Evolutionary conservation across 2,113 vertebrate genomes (phyloP), one percentile per base, ranked within the genome.

Genomic region (Regulus satrapa): DNA sequence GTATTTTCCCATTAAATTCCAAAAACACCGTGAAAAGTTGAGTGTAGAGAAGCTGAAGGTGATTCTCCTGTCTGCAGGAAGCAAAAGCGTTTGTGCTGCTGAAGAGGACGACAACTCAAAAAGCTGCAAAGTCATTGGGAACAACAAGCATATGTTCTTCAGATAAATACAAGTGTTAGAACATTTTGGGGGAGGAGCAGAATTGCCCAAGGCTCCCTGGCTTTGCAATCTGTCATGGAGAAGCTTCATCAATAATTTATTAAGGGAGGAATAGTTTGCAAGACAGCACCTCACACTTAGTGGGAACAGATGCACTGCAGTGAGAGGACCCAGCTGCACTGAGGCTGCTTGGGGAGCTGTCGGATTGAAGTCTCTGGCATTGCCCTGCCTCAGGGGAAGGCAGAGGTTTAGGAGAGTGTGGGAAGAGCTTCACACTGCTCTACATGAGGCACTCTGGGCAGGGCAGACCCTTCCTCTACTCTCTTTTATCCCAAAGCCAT

Each of bases 221-320:
- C 26, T 87, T 85, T 89, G 72, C 83, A 95, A 59, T 74, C 85
- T 88, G 82, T 85, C 84, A 88, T 77, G 62, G 24, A 89, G 58
- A 95, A 87, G 24, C 26, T 80, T 73, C 74, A 87, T 96, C 85
- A 89, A 94, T 94, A 95, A 96, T 96, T 83, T 88, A 95, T 95
- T 43, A 90, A 58, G 82, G 66, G 45, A 80, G 51, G 21, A 96
- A 75, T 18, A 69, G 14, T 63, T 76, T 91, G 26, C 41, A 51
- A 94, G 54, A 17, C 59, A 77, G 71, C n/a, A 48, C 34, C 32
- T 91, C 54, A 18, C 54, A 16, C 23, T 91, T 56, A 28, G 29
- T 14, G 72, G 59, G 55, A 91, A 55, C 51, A 81, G 81, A 80
- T 3, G 38, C 45, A 36, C 26, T 18, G 32, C 52, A 76, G n/a